Evolutionary conservation across 35 echinoderm and acorn worm genomes (phyloP), one percentile per base, ranked within the genome.

Genomic region (Anneissia japonica): DNA sequence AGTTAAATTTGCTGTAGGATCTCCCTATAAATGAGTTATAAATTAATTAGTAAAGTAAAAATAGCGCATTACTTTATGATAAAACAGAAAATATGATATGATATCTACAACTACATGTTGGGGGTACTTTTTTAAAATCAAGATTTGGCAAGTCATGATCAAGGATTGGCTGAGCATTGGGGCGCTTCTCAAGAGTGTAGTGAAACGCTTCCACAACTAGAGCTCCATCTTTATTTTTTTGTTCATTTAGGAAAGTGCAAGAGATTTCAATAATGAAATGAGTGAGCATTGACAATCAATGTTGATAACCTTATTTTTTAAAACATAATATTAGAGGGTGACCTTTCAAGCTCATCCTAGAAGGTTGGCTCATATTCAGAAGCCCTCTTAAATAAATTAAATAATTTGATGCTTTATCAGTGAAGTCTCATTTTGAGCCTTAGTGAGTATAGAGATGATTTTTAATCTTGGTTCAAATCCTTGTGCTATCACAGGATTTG

Each of bases 1-100:
- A 32, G 92, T 94, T 45, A 94, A 83, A 74, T 94, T 94, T 39
- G 92, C 92, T 78, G 92, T 90, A 32, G 92, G 92, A 74, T 94
- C 92, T 32, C 74, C 79, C 92, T 94, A 39, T 77, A 35, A 73
- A 30, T 85, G 35, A 80, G 32, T 32, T 84, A 88, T 30, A 83
- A 32, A 37, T 37, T 77, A 75, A n/a, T n/a, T n/a, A n/a, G n/a
- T n/a, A n/a, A n/a, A n/a, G n/a, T 56, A 13, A 56, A 13, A 26
- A 56, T 56, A 26, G 11, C 11, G 11, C 11, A 11, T 13, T 13
- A 26, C 46, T 56, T 13, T 13, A 26, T 56, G 11, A 56, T 56
- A 56, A 26, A 13, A 11, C 26, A 26, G 11, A 56, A 56, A 26
- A 26, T 56, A 56, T 56, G 46, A 11, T 26, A 56, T 56, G 46